phyloP scores from a whole-genome alignment of 2,888 invertebrate genomes.

The Tenthredo mesomela region DNA sequence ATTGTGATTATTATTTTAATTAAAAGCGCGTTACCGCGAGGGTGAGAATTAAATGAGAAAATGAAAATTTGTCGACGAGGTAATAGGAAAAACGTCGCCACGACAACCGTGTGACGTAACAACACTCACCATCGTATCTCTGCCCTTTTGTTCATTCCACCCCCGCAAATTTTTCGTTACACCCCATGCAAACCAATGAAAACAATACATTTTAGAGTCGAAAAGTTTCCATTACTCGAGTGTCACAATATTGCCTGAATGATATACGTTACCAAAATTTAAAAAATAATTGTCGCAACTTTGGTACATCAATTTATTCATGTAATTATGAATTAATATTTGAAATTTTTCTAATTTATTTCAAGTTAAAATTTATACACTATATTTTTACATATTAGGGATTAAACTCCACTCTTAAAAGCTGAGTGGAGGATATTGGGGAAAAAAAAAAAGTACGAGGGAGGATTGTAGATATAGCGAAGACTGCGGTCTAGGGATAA shows the following conservation, averaged over 20 bases:
- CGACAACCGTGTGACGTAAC: background rate
- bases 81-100: constrained; percentile 14
- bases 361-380: background rate
- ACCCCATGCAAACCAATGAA: background rate
- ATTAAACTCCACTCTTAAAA: background rate
- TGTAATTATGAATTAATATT: background rate
- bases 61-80: constrained; percentile 20
- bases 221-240: background rate
- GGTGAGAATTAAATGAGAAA: constrained; percentile 6
- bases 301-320: background rate
- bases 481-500: background rate
- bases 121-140: background rate
- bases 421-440: background rate
- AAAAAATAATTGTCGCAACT: background rate
- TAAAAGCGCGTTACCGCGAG: constrained; percentile 20
- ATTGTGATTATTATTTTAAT: constrained; percentile 36
- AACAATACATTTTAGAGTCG: background rate
- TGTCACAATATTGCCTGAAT: background rate
- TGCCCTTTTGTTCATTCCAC: background rate
- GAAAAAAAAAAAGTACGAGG: background rate
- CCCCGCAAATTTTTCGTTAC: background rate
- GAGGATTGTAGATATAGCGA: background rate
- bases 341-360: too few species aligned
- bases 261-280: background rate
- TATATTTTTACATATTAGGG: background rate